phyloP scores from a whole-genome alignment of 2,888 invertebrate species.

The Calephelis perditalis region DNA sequence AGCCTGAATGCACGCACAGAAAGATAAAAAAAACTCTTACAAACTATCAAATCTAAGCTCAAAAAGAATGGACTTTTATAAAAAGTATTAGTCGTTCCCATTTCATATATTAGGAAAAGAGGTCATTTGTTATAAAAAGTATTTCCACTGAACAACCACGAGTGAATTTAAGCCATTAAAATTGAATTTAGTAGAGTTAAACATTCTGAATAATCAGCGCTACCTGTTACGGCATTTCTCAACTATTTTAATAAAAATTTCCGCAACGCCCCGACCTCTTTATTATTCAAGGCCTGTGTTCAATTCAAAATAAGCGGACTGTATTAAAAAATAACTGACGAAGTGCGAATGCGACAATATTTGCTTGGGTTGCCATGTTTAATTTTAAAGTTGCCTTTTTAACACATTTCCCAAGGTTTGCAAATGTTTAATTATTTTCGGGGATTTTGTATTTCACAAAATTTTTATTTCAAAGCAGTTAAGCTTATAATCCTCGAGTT shows the following conservation, averaged over 20 bases:
- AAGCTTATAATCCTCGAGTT: no score
- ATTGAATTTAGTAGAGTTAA: slow-evolving; percentile 8
- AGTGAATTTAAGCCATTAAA: slow-evolving; percentile 7
- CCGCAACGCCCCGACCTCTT: slow-evolving; percentile 24
- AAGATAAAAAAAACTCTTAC: no score
- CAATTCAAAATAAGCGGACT: slow-evolving; percentile 31
- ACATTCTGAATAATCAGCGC: slow-evolving; percentile 5
- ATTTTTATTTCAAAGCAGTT: no score
- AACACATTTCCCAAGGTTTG: background rate
- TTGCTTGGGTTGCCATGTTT: slow-evolving; percentile 7
- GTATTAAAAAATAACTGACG: slow-evolving; percentile 29
- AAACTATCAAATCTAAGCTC: no score
- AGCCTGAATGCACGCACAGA: no score
- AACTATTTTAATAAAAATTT: slow-evolving; percentile 19
- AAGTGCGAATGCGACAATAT: slow-evolving; percentile 19
- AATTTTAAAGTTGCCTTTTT: slow-evolving; percentile 9
- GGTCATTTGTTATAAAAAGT: background rate
- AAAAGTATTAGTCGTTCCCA: no score
- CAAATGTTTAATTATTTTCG: background rate
- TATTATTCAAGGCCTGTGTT: slow-evolving; percentile 31
- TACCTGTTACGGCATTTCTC: slow-evolving; percentile 13
- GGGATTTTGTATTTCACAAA: no score
- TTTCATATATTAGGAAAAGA: no score
- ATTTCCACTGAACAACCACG: background rate
- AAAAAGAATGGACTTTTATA: no score